These are phyloP conservation scores for Zaprionus camerounensis DNA, from an alignment of 1,140 invertebrate species.

Conservation along the genomic window DNA sequence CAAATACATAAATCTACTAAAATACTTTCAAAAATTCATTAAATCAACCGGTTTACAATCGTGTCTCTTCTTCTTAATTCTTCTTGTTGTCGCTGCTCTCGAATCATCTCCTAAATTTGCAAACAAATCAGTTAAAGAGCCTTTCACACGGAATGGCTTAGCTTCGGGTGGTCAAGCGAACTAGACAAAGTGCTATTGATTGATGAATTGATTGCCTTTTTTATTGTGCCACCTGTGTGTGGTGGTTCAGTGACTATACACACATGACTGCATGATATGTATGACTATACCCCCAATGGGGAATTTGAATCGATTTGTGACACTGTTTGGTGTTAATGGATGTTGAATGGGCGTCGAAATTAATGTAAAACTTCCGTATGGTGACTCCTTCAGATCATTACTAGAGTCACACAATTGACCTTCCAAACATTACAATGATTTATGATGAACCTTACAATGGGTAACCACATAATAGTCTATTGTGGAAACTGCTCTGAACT, in stretches of 20 bases:
- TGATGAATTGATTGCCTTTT: slow-evolving; percentile 71
- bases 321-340: slow-evolving; percentile 29
- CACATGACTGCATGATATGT: slow-evolving; percentile 40
- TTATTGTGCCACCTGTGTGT: slow-evolving; percentile 44
- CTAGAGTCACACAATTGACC: slow-evolving; percentile 19
- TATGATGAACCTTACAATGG: slow-evolving; percentile 27
- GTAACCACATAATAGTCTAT: not conserved
- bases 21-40: slow-evolving; percentile 74
- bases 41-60: slow-evolving; percentile 68
- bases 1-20: slow-evolving; percentile 63
- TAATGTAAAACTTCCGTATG: slow-evolving; percentile 48
- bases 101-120: slow-evolving; percentile 59
- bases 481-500: slow-evolving; percentile 3
- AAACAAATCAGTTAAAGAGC: slow-evolving; percentile 68
- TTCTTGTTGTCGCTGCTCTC: slow-evolving; percentile 21
- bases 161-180: slow-evolving; percentile 38
- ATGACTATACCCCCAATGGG: slow-evolving; percentile 39
- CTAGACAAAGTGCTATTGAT: slow-evolving; percentile 63
- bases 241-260: slow-evolving; percentile 49
- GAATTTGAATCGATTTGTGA: slow-evolving; percentile 35
- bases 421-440: slow-evolving; percentile 30
- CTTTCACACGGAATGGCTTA: slow-evolving; percentile 34
- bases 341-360: slow-evolving; percentile 35
- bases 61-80: slow-evolving; percentile 10
- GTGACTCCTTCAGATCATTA: slow-evolving; percentile 37